phyloP scores from a whole-genome alignment of 92 coral and sea anemone species.

The Zoanthus sociatus region DNA sequence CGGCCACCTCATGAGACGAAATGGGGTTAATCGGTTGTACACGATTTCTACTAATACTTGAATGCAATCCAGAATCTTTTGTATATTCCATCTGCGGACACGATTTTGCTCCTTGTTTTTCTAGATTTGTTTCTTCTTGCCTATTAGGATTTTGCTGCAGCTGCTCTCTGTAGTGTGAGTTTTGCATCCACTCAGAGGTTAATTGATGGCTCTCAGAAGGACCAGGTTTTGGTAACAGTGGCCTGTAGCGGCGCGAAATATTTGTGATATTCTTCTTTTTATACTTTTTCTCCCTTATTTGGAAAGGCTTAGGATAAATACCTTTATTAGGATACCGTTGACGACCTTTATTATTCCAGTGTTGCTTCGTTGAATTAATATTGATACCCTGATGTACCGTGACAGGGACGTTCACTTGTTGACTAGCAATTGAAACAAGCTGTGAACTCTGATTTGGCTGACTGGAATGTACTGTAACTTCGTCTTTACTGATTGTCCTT shows the following conservation, averaged over 20 bases:
- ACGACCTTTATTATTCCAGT: neutral
- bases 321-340: neutral
- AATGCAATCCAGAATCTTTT: neutral
- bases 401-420: neutral
- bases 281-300: neutral
- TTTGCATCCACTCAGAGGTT: neutral
- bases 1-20: neutral
- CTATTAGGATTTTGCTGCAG: neutral
- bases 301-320: neutral
- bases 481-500: neutral
- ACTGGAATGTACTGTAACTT: neutral
- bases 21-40: neutral
- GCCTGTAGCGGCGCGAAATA: slow-evolving; percentile 33
- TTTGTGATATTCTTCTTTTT: neutral
- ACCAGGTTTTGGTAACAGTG: slow-evolving; percentile 33
- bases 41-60: neutral
- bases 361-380: neutral
- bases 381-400: neutral
- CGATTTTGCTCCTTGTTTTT: neutral
- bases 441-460: neutral
- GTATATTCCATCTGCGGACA: neutral
- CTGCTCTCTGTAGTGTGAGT: neutral
- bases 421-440: neutral
- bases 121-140: neutral
- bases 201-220: neutral